Percentiles rank a stretch among this genome's conserved stretches.
Conservation (phyloP, 2,113 vertebrate genomes). For the Panthera uncia region DNA sequence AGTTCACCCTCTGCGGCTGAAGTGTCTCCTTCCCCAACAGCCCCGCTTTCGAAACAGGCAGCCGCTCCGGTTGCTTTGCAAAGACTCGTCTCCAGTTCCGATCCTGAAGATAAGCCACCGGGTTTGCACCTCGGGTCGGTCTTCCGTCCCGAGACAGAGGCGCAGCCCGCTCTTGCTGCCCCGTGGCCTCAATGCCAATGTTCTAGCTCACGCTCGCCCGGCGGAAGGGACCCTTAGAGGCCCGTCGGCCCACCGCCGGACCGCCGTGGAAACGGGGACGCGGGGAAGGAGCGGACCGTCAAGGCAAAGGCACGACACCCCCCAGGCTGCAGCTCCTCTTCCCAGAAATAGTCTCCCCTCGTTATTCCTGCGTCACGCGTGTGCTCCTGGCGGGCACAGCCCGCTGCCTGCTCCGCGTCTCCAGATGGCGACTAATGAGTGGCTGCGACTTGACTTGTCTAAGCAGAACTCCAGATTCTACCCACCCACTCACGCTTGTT, state of each 20-base stretch:
- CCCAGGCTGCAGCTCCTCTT: background rate
- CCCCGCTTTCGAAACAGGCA: background rate
- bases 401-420: background rate
- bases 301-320: background rate
- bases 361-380: rapidly evolving
- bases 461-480: background rate
- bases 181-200: background rate
- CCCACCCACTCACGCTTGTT: background rate
- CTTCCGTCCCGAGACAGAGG: background rate
- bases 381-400: background rate
- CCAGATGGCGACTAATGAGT: conserved; percentile 5
- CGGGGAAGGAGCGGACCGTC: background rate
- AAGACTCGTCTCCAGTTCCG: background rate
- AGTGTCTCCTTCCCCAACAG: background rate
- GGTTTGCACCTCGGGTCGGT: background rate
- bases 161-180: no score
- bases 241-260: background rate
- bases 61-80: background rate
- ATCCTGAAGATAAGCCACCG: background rate
- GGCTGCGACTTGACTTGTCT: background rate
- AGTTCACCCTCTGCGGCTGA: background rate
- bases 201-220: background rate
- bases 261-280: background rate
- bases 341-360: background rate
- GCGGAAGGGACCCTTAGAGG: background rate